These are phyloP conservation scores for Slavum lentiscoides DNA, from an alignment of 2,888 invertebrate species.

Conservation along the genomic window DNA sequence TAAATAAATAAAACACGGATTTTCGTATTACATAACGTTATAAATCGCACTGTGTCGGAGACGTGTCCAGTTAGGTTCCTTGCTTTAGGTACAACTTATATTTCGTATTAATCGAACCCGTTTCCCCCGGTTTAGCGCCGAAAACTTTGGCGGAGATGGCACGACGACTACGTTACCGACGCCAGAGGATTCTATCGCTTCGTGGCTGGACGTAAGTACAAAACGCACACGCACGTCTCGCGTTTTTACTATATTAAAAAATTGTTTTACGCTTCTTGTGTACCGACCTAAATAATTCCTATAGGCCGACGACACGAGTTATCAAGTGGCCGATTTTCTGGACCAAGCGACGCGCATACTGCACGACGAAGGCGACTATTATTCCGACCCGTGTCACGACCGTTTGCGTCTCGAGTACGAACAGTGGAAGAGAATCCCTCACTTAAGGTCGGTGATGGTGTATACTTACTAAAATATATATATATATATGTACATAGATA, in stretches of 20 bases:
- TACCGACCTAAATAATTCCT: neutral
- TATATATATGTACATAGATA: too few species aligned
- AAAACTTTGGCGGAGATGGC: neutral
- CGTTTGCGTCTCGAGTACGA: slow-evolving; percentile 33
- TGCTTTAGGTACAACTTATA: too few species aligned
- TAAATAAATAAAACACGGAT: too few species aligned
- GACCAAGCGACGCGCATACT: slow-evolving; percentile 40
- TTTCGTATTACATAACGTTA: too few species aligned
- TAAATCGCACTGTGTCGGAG: too few species aligned
- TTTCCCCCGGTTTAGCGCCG: neutral
- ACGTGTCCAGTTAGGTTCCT: too few species aligned
- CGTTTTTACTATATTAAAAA: too few species aligned
- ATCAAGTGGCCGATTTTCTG: slow-evolving; percentile 18
- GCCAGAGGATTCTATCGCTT: slow-evolving; percentile 41
- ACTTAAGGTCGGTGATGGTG: slow-evolving; percentile 28
- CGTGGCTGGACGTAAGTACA: slow-evolving; percentile 47
- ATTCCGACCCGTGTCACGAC: slow-evolving; percentile 25
- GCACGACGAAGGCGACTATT: slow-evolving; percentile 21
- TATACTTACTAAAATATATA: too few species aligned
- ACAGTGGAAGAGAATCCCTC: slow-evolving; percentile 48
- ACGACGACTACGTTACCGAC: slow-evolving; percentile 24
- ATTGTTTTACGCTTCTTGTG: too few species aligned
- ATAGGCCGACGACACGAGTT: slow-evolving; percentile 40
- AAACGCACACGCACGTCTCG: neutral
- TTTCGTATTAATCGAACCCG: too few species aligned